Percentiles rank a stretch among this genome's conserved stretches.
phyloP scores from a whole-genome alignment of 2,797 vertebrate species.

The Argyrosomus regius region DNA sequence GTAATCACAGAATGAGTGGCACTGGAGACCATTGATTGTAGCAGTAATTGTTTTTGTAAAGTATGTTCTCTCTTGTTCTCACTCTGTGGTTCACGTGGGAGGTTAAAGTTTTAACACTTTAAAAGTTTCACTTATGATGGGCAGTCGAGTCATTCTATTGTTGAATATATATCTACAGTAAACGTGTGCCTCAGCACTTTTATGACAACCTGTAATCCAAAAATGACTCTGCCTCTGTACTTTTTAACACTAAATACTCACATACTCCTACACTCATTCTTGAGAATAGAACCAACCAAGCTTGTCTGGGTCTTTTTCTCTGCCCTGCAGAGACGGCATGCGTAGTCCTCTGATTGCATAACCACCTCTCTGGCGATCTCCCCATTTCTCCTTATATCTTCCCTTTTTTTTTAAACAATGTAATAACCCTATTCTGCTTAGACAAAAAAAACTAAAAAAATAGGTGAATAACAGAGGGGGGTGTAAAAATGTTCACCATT shows the following conservation, averaged over 20 bases:
- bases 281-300: slow-evolving; percentile 9
- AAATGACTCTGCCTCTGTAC: not conserved
- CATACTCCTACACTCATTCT: not conserved
- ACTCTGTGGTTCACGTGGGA: slow-evolving; percentile 31
- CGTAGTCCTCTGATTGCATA: slow-evolving; percentile 37
- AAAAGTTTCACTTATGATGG: slow-evolving; percentile 19
- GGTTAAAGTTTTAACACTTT: slow-evolving; percentile 9
- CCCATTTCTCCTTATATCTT: slow-evolving; percentile 16
- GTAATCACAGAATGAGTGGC: slow-evolving; percentile 1
- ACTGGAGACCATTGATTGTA: not conserved
- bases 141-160: not conserved
- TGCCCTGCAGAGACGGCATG: slow-evolving; percentile 54
- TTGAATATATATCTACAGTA: not conserved
- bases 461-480: slow-evolving; percentile 18
- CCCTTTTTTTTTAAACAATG: slow-evolving; percentile 12
- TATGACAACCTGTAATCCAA: not conserved
- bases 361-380: slow-evolving; percentile 23
- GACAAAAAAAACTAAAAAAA: slow-evolving; percentile 4
- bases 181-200: not conserved
- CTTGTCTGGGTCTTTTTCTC: slow-evolving; percentile 22
- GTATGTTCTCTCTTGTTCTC: not conserved
- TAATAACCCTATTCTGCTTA: slow-evolving; percentile 32
- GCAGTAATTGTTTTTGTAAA: not conserved
- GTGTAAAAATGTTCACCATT: slow-evolving; percentile 70
- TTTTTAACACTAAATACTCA: slow-evolving; percentile 1